Evolutionary conservation across 2,113 vertebrate species (phyloP).

Genomic region (Pedetes capensis): DNA sequence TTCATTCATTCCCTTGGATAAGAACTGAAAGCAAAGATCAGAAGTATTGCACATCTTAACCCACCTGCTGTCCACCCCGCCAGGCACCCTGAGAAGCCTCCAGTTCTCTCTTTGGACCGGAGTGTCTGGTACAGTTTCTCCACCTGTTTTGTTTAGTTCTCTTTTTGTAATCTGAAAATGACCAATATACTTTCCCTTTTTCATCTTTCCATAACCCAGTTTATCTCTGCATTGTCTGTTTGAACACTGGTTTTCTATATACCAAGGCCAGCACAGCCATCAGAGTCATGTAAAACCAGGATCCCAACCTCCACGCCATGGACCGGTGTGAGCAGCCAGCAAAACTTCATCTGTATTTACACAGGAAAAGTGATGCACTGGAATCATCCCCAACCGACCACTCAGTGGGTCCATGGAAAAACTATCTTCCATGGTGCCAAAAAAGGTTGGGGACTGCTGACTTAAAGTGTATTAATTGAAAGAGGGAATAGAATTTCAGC

Average conservation of each 20-base stretch:
- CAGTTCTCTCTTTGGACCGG: slow-evolving; percentile 77
- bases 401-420: too few relatives aligned
- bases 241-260: not conserved
- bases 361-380: too few relatives aligned
- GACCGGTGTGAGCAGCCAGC: too few relatives aligned
- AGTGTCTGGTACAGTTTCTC: slow-evolving; percentile 78
- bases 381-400: too few relatives aligned
- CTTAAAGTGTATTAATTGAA: slow-evolving; percentile 10
- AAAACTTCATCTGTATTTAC: too few relatives aligned
- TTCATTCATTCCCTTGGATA: slow-evolving; percentile 29
- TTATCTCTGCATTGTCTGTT: not conserved
- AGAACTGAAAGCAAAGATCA: slow-evolving; percentile 59
- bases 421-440: too few relatives aligned
- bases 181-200: slow-evolving; percentile 18
- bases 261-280: not conserved
- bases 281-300: too few relatives aligned
- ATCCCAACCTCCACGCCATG: too few relatives aligned
- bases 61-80: slow-evolving; percentile 67
- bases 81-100: slow-evolving; percentile 76
- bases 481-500: not conserved
- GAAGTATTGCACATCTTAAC: slow-evolving; percentile 64
- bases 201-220: not conserved
- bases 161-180: slow-evolving; percentile 45
- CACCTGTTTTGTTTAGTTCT: too few relatives aligned
- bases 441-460: too few relatives aligned